Base-by-base conservation (phyloP, 2,113 vertebrate genomes). In the Passer domesticus region DNA sequence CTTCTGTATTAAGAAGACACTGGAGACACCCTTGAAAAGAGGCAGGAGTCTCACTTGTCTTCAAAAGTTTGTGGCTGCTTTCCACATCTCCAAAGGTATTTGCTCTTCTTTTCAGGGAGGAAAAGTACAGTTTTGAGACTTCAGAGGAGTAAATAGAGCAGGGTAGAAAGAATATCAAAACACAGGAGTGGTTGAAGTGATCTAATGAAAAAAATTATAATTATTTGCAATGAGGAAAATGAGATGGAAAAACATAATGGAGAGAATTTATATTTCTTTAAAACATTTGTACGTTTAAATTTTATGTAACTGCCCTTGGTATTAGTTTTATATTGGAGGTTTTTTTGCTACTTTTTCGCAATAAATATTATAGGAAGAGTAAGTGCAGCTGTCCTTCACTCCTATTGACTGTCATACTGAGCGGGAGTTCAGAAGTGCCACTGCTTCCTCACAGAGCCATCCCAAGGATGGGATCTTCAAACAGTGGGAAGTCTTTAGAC, bases 271-370 rank as follows among this genome's bases (percentile, higher is more conserved):
- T 33, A 10, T 31, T 3, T 28, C 2, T 66, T 85, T 31, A 31
- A 93, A 88, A 88, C 5, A 41, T 31, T 27, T 30, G 4, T 33
- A 5, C 27, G 4, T 47, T 89, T 83, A 27, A 70, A 84, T 13
- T 33, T 70, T 21, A 63, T 78, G 15, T 13, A 75, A 37, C 19
- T 86, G 23, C 15, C 4, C 3, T 63, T 70, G 60, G 24, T 15
- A 33, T 43, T 83, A 17, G 10, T 43, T 63, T 77, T 47, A 33
- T 55, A 77, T 7, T 37, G 37, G 7, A 2, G 1, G 0, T 0
- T 0, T 4, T 12, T 35, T 64, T 33, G 19, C 9, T 7, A 28
- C 56, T 68, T 69, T 88, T 81, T 89, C 21, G 16, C 6, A 33
- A 30, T 30, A 70, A 35, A 35, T 21, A 3, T 52, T 79, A 25